A percentile compares a stretch with the other conserved stretches of the same genome.
These are phyloP conservation scores for Lophura nycthemera DNA, from an alignment of 2,113 vertebrate genomes.

Conservation along the genomic window DNA sequence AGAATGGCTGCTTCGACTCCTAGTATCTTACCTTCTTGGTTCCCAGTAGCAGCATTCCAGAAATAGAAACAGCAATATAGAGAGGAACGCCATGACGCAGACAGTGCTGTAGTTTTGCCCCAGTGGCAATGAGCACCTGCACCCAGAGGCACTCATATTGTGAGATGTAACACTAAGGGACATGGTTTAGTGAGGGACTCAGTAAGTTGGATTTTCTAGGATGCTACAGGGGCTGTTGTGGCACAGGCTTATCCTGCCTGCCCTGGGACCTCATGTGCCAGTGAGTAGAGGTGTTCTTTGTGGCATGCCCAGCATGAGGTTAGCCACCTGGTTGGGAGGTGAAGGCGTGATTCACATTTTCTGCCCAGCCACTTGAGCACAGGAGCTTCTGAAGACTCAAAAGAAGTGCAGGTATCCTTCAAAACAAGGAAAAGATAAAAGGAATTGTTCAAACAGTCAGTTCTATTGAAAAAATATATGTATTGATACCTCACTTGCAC, in stretches of 20 bases:
- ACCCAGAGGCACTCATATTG: neutral
- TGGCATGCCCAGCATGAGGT: neutral
- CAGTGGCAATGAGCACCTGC: neutral
- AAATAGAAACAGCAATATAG: neutral
- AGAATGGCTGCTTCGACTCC: neutral
- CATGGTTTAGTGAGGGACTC: neutral
- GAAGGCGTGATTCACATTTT: neutral
- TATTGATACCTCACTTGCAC: neutral
- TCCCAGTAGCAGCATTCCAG: neutral
- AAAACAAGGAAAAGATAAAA: neutral
- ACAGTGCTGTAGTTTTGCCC: neutral
- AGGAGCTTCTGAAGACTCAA: neutral
- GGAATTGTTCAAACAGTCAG: neutral
- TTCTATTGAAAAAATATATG: neutral
- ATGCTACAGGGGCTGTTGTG: neutral
- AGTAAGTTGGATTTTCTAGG: neutral
- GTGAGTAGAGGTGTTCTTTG: neutral
- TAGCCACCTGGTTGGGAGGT: neutral
- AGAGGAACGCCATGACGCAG: neutral
- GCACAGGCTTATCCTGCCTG: fast-evolving
- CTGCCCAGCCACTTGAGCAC: neutral
- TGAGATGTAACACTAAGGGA: fast-evolving
- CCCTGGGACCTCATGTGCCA: neutral
- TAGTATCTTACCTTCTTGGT: neutral
- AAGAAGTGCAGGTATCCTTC: neutral